These are phyloP conservation scores for Meteorus colon DNA, from an alignment of 2,888 invertebrate genomes.

Conservation along the genomic window DNA sequence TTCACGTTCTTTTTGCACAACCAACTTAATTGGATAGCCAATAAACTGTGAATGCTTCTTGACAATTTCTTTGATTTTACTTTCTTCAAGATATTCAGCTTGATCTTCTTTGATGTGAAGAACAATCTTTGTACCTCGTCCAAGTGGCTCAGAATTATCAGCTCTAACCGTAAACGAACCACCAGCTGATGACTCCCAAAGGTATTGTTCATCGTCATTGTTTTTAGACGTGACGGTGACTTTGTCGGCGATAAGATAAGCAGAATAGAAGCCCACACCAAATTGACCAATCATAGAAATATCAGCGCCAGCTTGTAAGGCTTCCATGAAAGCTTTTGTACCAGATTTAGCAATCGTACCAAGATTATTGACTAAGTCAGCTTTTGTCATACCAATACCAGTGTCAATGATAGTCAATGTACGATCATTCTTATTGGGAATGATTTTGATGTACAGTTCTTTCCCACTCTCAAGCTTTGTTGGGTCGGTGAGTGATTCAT, in stretches of 20 bases:
- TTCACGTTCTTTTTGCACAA: conserved; percentile 97
- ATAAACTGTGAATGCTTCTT: conserved; percentile 99
- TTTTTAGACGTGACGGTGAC: conserved; percentile 95
- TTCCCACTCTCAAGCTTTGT: conserved; percentile 94
- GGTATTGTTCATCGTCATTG: conserved; percentile 98
- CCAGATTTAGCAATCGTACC: conserved; percentile 99
- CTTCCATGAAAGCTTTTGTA: conserved; percentile 99
- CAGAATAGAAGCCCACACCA: conserved; percentile 99
- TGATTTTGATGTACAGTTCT: conserved; percentile 96
- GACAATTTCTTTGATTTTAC: conserved; percentile 95
- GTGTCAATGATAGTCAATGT: conserved; percentile 96
- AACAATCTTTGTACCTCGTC: conserved; percentile 95
- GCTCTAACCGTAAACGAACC: conserved; percentile 95
- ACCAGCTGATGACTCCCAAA: conserved; percentile 99
- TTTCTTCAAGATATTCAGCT: conserved; percentile 94
- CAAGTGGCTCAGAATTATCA: conserved; percentile 86
- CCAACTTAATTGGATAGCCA: conserved; percentile 96
- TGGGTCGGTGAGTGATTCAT: conserved; percentile 97
- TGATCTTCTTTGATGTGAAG: conserved; percentile 97
- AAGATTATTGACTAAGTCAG: conserved; percentile 97
- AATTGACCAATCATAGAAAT: conserved; percentile 99
- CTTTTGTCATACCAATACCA: conserved; percentile 99
- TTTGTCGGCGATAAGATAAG: conserved; percentile 95
- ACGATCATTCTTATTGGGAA: conserved; percentile 95
- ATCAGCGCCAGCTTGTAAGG: conserved; percentile 98